phyloP scores from a whole-genome alignment of 1,140 invertebrate species.

The Hypsibius dujardini region DNA sequence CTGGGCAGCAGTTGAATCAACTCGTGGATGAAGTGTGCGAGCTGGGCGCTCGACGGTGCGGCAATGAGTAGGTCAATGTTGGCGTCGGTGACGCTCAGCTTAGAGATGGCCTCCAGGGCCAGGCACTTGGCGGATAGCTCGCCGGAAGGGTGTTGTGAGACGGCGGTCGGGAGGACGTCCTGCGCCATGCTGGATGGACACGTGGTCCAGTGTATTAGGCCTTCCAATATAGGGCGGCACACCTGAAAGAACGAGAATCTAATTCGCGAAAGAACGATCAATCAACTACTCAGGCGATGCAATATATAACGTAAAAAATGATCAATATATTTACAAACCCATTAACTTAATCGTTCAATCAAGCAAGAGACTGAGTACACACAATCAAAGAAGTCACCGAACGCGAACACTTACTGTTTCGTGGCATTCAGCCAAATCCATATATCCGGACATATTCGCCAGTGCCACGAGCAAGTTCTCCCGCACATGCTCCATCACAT shows the following conservation, averaged over 20 bases:
- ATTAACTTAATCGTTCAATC: no score
- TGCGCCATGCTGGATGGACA: constrained; percentile 83
- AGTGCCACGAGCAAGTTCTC: constrained; percentile 83
- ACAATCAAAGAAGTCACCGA: no score
- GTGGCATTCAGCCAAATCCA: constrained; percentile 67
- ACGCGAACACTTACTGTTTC: constrained; percentile 36
- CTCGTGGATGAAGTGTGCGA: constrained; percentile 70
- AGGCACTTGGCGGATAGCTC: constrained; percentile 71
- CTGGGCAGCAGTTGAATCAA: constrained; percentile 53
- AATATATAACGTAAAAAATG: no score
- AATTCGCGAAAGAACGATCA: no score
- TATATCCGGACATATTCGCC: constrained; percentile 76
- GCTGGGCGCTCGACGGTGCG: constrained; percentile 74
- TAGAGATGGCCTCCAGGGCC: constrained; percentile 87
- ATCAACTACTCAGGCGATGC: no score
- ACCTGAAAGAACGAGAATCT: constrained; percentile 29
- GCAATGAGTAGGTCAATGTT: constrained; percentile 94
- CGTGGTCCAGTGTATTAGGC: constrained; percentile 82
- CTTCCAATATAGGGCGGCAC: constrained; percentile 72
- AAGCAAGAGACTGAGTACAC: no score
- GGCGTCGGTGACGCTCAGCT: constrained; percentile 82
- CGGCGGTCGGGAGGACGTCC: constrained; percentile 68
- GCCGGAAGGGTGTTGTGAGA: constrained; percentile 41
- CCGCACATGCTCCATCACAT: constrained; percentile 67
- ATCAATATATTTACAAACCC: no score